These are phyloP conservation scores for Drosophila cognata DNA, from an alignment of 2,888 invertebrate genomes.

Conservation along the genomic window DNA sequence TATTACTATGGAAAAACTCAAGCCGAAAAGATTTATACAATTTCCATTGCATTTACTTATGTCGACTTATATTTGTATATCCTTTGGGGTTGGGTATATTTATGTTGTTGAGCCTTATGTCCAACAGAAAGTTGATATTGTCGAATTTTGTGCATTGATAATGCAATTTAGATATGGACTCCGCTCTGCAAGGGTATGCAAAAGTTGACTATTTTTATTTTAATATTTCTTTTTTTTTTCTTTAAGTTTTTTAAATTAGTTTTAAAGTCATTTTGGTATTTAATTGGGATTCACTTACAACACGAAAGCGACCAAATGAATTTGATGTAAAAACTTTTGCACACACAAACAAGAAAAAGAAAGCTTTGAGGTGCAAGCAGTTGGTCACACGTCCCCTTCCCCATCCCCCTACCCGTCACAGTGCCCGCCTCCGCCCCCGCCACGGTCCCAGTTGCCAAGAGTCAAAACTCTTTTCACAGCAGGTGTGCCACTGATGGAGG, in stretches of 20 bases:
- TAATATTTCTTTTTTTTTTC: background rate
- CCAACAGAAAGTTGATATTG: background rate
- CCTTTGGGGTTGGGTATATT: background rate
- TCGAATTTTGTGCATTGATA: background rate
- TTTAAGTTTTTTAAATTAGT: constrained; percentile 39
- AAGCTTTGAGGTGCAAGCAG: constrained; percentile 54
- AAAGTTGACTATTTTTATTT: background rate
- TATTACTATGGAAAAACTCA: constrained; percentile 29
- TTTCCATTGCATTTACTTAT: constrained; percentile 37
- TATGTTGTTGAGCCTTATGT: background rate
- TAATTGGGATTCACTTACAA: constrained; percentile 68
- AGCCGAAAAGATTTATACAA: constrained; percentile 46
- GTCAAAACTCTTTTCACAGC: constrained; percentile 35
- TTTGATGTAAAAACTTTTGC: constrained; percentile 73
- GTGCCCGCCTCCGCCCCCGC: background rate
- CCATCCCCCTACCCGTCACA: too few species aligned
- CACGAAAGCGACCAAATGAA: constrained; percentile 73
- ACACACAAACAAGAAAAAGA: background rate
- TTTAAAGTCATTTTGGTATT: constrained; percentile 74
- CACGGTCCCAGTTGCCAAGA: background rate
- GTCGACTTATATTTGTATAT: background rate
- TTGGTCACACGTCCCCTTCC: background rate
- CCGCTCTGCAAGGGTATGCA: background rate
- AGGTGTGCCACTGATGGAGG: constrained; percentile 48
- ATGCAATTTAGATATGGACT: background rate